phyloP scores from a whole-genome alignment of 2,113 vertebrate genomes.

The Takifugu flavidus region DNA sequence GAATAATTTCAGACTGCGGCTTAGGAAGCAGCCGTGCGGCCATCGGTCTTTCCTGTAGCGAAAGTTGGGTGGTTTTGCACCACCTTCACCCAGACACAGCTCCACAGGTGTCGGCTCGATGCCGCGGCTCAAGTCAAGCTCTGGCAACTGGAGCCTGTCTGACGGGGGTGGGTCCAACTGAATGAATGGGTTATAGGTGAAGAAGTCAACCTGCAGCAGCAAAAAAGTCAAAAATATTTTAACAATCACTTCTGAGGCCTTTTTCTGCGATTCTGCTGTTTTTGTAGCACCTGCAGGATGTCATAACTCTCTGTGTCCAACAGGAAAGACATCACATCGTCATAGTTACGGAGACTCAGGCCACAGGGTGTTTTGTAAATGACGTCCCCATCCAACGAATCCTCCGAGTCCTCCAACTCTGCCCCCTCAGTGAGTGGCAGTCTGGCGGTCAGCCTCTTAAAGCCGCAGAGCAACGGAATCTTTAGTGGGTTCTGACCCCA shows the following conservation, averaged over 20 bases:
- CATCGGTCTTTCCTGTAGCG: conserved; percentile 86
- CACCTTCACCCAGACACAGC: conserved; percentile 76
- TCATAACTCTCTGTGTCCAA: conserved; percentile 77
- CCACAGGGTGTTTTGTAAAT: conserved; percentile 89
- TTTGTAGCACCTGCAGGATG: conserved; percentile 72
- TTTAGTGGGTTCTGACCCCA: conserved; percentile 84
- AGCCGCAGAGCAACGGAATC: conserved; percentile 81
- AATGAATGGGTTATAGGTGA: conserved; percentile 85
- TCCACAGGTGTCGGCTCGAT: conserved; percentile 81
- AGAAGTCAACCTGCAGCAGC: conserved; percentile 76
- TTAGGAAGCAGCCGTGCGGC: conserved; percentile 86
- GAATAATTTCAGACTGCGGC: conserved; percentile 71
- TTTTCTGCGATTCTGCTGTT: neutral
- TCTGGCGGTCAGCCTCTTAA: conserved; percentile 78
- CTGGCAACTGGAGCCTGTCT: conserved; percentile 10
- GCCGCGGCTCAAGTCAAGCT: conserved; percentile 85
- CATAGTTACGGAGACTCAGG: conserved; percentile 76
- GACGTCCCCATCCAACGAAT: conserved; percentile 60
- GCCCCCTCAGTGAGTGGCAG: neutral
- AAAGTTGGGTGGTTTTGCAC: conserved; percentile 75
- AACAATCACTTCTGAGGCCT: too few species aligned
- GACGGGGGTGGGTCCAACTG: conserved; percentile 64
- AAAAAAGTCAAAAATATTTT: too few species aligned
- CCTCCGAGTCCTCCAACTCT: neutral
- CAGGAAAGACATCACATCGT: conserved; percentile 83